Base-by-base conservation (phyloP, 1,140 invertebrate species). In the Drosophila pseudoobscura region DNA sequence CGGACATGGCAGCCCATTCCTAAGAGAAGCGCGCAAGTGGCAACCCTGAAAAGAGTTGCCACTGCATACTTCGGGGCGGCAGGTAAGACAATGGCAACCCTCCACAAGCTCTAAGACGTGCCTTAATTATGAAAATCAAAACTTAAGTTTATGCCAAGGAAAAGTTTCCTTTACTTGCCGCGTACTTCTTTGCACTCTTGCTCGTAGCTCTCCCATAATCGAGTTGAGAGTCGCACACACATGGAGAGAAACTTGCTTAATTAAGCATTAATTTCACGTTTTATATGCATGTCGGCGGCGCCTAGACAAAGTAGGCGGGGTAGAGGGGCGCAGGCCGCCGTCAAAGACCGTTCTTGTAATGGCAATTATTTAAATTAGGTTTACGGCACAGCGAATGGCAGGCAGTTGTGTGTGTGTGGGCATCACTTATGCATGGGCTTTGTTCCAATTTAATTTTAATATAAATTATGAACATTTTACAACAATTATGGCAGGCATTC, bases 211-310 rank as follows among this genome's bases (percentile, higher is more conserved):
- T 55, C 45, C 41, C 13, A 26, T 64, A 75, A 65, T 64, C 51
- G 46, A 74, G 60, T 77, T 60, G 31, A 55, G 53, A 69, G 56
- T 57, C 11, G 47, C 11, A 51, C 35, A 62, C 39, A 55, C 59
- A 51, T 8, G 43, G 13, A 22, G 13, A 22, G 63, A 59, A 77
- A 75, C 63, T 63, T 50, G 64, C 70, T 78, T 88, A 87, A 87
- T 87, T 88, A 87, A 82, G 74, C 74, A 87, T 88, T 87, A 82
- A 88, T 88, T 78, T 75, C 75, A 68, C 87, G 71, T 71, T 87
- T 87, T 87, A 88, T 87, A 87, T 87, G 82, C 70, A 87, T 50
- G 72, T 74, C 39, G 13, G 50, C 50, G 41, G 58, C 31, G 70
- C 46, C 35, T 35, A 11, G 44, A 35, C 4, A 43, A 51, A 47